Base-by-base conservation (phyloP, 2,888 invertebrate species). In the Idaea dimidiata region DNA sequence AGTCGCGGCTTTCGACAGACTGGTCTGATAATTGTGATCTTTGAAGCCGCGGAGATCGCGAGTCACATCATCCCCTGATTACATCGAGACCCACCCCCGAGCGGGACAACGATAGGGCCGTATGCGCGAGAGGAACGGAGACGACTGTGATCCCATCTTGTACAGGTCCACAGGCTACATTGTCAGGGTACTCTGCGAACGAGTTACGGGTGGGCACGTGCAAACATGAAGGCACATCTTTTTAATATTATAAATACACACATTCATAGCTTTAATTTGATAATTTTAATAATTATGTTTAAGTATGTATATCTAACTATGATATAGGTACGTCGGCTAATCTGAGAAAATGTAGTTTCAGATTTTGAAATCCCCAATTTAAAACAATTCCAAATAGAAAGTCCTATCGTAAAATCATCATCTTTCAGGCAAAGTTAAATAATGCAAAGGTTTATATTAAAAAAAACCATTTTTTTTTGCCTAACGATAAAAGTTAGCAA, bases 111-210 rank as follows among this genome's bases (percentile, higher is more conserved):
- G 59, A 66, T 69, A 78, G 57, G 33, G 43, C 17, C 55, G 31
- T n/a, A 5, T 5, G 14, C 1, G 54, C 16, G 66, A 7, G 86
- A 63, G 79, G 33, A 80, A 92, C 77, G 17, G 87, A 80, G 88
- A 86, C 76, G 74, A 89, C 74, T 79, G 91, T 82, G 88, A 91
- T 90, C 94, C 94, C 94, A 94, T 94, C 94, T 94, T 94, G 94
- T 94, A 84, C 86, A 88, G 77, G 91, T 92, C 91, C 86, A 91
- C 89, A 92, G 92, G 92, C 91, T 91, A 92, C 87, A 86, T 92
- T 91, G 92, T 92, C 92, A 92, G 84, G 83, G 84, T 82, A 86
- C 84, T 84, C 82, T 84, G 84, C 84, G 84, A 82, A 88, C 83
- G 82, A 86, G 83, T 86, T 83, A 43, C 43, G 43, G 43, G 14